Base-by-base conservation (phyloP, 2,888 invertebrate species). In the Epicampocera succincta region DNA sequence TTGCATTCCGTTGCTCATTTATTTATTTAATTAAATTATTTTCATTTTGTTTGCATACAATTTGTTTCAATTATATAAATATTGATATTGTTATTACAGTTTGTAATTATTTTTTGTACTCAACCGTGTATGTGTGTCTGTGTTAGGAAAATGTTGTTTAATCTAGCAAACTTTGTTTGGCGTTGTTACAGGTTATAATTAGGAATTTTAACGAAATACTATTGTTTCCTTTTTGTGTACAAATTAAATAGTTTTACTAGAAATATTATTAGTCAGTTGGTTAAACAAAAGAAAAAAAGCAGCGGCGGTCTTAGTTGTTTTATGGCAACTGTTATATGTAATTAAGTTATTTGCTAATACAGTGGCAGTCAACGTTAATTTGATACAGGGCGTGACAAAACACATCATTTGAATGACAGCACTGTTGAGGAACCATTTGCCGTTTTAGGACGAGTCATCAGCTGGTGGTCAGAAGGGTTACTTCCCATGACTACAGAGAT, bases 11-110 rank as follows among this genome's bases (percentile, higher is more conserved):
- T 40, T 71, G 3, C 25, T 29, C 50, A 25, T 13, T 13, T n/a
- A 40, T 60, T 38, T 11, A 48, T 38, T 58, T 38, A n/a, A 38
- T 48, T 29, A n/a, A 50, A 60, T 42, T 60, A 42, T 21, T 48
- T 50, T 50, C 21, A 21, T 12, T 48, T 3, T 13, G 25, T 60
- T 50, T 5, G 15, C 13, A 40, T 33, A 38, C 1, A 33, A 21
- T 46, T 46, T 5, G 9, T 33, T 33, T 9, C 33, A 4, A 9
- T 33, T 33, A 8, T 33, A 33, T 6, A 33, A 3, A 33, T 33
- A 6, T 33, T 33, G 33, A 8, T 61, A 44, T 5, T 29, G 44
- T 15, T 29, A 29, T 15, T 46, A 33, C 33, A 4, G 1, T 61
- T 17, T 33, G 33, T 9, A 33, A 25, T 33, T 33, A 33, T 38